phyloP scores from a whole-genome alignment of 1,140 invertebrate species.

The Heliconius nattereri region DNA sequence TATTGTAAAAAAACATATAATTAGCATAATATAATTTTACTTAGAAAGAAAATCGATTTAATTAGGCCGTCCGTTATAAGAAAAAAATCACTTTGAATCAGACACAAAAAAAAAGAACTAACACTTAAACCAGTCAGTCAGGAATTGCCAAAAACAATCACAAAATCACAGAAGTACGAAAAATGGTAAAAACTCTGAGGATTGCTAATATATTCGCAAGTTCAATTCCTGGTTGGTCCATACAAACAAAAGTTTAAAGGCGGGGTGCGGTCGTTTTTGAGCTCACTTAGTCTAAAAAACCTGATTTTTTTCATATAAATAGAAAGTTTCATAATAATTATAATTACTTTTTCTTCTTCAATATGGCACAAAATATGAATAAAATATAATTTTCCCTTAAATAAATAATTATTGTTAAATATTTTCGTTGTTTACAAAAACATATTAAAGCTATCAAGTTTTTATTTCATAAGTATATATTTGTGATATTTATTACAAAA shows the following conservation, averaged over 20 bases:
- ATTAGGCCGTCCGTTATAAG: not conserved
- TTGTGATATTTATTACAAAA: not conserved
- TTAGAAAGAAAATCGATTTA: not conserved
- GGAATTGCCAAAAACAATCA: too few species aligned
- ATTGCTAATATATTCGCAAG: not conserved
- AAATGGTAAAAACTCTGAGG: not conserved
- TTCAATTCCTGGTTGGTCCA: constrained; percentile 6
- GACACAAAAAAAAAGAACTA: not conserved
- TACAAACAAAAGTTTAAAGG: not conserved
- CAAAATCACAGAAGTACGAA: not conserved
- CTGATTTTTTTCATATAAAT: not conserved
- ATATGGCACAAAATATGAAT: constrained; percentile 13
- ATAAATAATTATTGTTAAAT: constrained; percentile 4
- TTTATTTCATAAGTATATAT: not conserved
- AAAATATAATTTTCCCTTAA: constrained; percentile 1
- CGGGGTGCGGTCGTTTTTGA: not conserved
- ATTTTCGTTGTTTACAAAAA: constrained; percentile 10
- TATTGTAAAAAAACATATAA: too few species aligned
- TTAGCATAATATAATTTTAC: too few species aligned
- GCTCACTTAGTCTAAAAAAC: not conserved
- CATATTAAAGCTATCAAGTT: constrained; percentile 11
- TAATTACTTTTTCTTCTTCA: not conserved
- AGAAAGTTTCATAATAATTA: not conserved
- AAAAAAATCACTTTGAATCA: not conserved
- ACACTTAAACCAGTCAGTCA: too few species aligned